Base-by-base conservation (phyloP, 2,113 vertebrate genomes). In the Ophthalmolycus amberensis region DNA sequence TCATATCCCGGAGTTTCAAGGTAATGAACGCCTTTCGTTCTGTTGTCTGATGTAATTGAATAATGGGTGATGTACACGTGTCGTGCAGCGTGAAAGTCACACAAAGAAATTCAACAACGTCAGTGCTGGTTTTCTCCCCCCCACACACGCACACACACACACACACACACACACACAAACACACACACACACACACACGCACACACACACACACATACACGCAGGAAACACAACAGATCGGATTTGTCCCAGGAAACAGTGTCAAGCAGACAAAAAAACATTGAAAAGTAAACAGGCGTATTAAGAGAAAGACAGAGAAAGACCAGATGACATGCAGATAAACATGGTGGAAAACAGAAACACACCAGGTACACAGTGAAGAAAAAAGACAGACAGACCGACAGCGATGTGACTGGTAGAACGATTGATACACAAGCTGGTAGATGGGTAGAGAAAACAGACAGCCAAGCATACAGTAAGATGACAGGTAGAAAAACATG, bases 1-100 rank as follows among this genome's bases (percentile, higher is more conserved):
- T 88, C 88, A 88, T 74, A 88, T 88, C 80, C 85, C 80, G 67
- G 76, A 76, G 77, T 84, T 88, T 80, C 83, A 77, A 86, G 85
- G 89, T 85, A 92, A 88, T 80, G 64, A 89, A 84, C 74, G 38
- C 69, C 59, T 75, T 84, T 79, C 56, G 18, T 77, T 82, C 75
- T 84, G 79, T 76, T 81, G 78, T 86, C 77, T 91, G 80, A 58
- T 80, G 60, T 88, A 80, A 90, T 78, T 90, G 73, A 90, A 83
- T 86, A 75, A 88, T 68, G 71, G 75, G 42, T 71, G 88, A 87
- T 75, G 85, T 65, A 79, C 70, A 72, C 68, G 71, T 76, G 81
- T 83, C 42, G n/a, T 34, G 52, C 50, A 74, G 71, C 25, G 78
- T 85, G 83, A 89, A 87, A 81, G 77, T 84, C 87, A 85, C 66